These are phyloP conservation scores for Homarus gammarus DNA, from an alignment of 2,888 invertebrate genomes.

Conservation along the genomic window DNA sequence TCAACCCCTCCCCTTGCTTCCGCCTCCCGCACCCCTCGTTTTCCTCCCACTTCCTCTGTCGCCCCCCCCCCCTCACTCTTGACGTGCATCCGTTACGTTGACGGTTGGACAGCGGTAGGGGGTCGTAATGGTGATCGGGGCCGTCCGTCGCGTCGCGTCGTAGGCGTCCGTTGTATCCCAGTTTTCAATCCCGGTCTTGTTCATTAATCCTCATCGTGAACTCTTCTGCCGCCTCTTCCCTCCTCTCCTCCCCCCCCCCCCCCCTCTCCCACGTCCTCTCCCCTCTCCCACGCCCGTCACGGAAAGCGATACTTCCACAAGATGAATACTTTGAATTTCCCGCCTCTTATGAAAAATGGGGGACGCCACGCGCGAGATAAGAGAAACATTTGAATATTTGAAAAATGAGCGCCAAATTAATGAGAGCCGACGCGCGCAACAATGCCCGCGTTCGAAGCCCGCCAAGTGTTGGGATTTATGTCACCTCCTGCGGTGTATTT, in stretches of 20 bases:
- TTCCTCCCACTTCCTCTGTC: neutral
- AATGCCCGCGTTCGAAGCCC: conserved; percentile 30
- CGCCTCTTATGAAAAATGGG: conserved; percentile 54
- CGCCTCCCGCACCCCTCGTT: neutral
- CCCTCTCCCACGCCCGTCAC: conserved; percentile 15
- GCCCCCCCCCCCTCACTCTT: neutral
- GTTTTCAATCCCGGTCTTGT: neutral
- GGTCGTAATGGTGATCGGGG: no score
- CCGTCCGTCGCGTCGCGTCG: neutral
- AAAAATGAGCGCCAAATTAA: conserved; percentile 66
- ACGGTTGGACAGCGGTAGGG: neutral
- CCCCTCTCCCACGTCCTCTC: neutral
- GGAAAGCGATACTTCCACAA: conserved; percentile 45
- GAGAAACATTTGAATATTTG: conserved; percentile 69
- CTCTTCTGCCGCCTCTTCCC: neutral
- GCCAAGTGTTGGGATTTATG: conserved; percentile 5
- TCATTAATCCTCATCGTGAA: neutral
- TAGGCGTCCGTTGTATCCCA: no score
- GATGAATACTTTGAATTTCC: conserved; percentile 63
- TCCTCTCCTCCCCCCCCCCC: neutral
- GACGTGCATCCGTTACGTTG: neutral
- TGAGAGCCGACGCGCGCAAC: conserved; percentile 32
- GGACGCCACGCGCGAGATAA: conserved; percentile 60
- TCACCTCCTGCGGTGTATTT: neutral
- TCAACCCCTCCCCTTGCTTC: conserved; percentile 1